Evolutionary conservation across 2,797 vertebrate genomes (phyloP), one percentile per base, ranked within the genome.

Genomic region (Hypotaenidia philippensis): DNA sequence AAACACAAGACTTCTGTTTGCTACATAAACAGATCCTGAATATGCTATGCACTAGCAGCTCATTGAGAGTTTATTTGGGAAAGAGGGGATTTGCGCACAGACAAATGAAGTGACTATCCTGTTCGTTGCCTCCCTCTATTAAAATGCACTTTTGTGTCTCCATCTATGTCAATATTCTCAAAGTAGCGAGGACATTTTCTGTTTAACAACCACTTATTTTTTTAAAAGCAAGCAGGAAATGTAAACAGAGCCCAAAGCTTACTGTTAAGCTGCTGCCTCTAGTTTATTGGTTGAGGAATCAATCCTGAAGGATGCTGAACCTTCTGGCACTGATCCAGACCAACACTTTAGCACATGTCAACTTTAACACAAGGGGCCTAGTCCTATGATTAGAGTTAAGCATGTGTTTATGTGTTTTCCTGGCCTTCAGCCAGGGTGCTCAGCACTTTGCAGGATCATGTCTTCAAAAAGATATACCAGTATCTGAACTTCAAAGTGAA

Each of bases 401-500:
- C 87, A 96, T 64, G 92, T 96, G 91, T 94, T 96, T 96, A 93
- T 96, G 87, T 88, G 85, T 69, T 93, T 95, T 79, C 31, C 63
- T 96, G 96, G 89, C 93, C 74, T 76, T 75, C 65, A 90, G 91
- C 92, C 89, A 95, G 66, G 27, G 76, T 76, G 76, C 87, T 93
- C 91, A 93, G 91, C 63, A 84, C 84, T 93, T 81, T 52, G 61
- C 85, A 83, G 63, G 65, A 94, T 90, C 53, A 32, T 49, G 34
- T 86, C 93, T 91, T 93, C 84, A 90, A 60, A 95, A 93, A 93
- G 90, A 77, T 0, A 11, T 79, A 76, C 47, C 56, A 70, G 59
- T 79, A 76, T 89, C 87, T 81, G 84, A 83, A 89, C 92, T 96
- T 97, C 96, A 94, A 97, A 96, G 93, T 71, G 69, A 83, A 83